Conservation (phyloP, 2,113 vertebrate species). For the Leptocoma aspasia region DNA sequence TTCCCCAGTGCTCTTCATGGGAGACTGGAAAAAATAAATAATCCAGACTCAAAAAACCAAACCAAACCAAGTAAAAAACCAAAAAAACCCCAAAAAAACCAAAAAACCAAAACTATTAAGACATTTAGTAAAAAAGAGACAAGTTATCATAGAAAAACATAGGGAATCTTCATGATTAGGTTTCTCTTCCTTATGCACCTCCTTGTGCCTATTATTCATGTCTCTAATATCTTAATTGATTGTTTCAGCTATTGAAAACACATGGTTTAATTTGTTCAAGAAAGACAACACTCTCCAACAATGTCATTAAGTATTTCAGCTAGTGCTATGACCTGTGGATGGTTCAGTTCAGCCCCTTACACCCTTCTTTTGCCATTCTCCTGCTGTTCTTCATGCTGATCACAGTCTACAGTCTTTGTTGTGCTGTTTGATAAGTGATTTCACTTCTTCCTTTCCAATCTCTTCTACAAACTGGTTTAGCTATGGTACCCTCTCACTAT, state of each 20-base stretch:
- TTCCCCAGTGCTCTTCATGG: neutral
- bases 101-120: neutral
- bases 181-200: neutral
- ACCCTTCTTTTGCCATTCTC: neutral
- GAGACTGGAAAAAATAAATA: neutral
- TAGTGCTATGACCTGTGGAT: neutral
- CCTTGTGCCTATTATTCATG: neutral
- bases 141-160: neutral
- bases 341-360: neutral
- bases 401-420: neutral
- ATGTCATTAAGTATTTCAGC: neutral
- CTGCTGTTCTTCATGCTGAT: neutral
- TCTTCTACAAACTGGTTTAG: neutral
- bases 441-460: neutral
- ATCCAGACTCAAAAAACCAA: neutral
- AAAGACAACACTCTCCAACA: neutral
- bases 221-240: neutral
- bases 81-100: neutral
- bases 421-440: neutral
- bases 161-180: neutral
- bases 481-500: neutral
- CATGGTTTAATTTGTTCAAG: neutral
- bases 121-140: neutral
- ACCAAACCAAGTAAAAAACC: neutral
- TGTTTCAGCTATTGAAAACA: neutral